Evolutionary conservation across 2,113 vertebrate genomes (phyloP), one percentile per base, ranked within the genome.

Genomic region (Regulus satrapa): DNA sequence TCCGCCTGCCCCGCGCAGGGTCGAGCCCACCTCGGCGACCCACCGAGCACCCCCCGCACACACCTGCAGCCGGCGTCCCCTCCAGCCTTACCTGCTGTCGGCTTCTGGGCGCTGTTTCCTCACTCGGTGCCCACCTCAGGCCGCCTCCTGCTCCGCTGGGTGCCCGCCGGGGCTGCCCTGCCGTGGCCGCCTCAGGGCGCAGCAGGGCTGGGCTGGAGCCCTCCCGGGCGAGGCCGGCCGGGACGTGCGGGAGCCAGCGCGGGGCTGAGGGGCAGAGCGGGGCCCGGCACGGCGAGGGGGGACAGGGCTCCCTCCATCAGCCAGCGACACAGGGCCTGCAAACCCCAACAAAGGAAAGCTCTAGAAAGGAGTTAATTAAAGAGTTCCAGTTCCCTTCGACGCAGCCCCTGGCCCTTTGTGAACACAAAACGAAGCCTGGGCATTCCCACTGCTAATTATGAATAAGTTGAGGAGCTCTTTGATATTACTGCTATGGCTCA

Each of bases 381-480:
- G 94, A 90, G 85, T 92, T 93, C 88, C 94, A 85, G 40, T 83
- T 90, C 75, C 48, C 71, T 88, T 71, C 14, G 9, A 92, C 2
- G 2, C 91, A 80, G 83, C 58, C 66, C 56, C 48, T 31, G 31
- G 61, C 72, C 88, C 93, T 94, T 93, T 88, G 89, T 92, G 86
- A 95, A 86, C 67, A 24, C 83, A 83, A 38, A 88, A 68, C 54
- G 64, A 83, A 95, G 89, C 83, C 89, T 2, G 10, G 62, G 89
- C 79, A 23, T 92, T 94, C 91, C 95, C 86, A 69, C 76, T 77
- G 93, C 93, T 94, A 79, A 89, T 94, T 90, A 79, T 19, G 75
- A 88, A 10, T 86, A 66, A 83, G 89, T 54, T 54, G 79, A 94
- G 84, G 83, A 75, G 63, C 63, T 92, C 86, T 94, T 90, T 88